phyloP scores from a whole-genome alignment of 1,140 invertebrate species.

The Gryon sp. region DNA sequence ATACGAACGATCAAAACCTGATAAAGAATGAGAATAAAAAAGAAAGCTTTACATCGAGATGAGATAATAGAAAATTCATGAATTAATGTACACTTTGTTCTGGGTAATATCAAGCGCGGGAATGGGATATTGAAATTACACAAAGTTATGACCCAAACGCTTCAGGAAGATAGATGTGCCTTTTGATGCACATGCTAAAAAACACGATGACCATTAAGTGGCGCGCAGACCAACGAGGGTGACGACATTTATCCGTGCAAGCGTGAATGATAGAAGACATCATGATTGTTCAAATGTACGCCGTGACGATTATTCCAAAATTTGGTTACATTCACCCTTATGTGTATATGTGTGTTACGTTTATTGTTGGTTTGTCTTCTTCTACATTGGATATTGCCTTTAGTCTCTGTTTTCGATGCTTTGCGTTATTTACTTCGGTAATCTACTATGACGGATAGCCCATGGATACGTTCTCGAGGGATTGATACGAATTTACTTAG shows the following conservation, averaged over 20 bases:
- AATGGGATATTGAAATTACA: constrained; percentile 51
- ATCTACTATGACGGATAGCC: constrained; percentile 60
- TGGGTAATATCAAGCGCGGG: constrained; percentile 14
- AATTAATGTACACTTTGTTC: constrained; percentile 56
- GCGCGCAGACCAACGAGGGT: constrained; percentile 29
- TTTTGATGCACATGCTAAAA: constrained; percentile 45
- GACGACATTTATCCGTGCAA: constrained; percentile 53
- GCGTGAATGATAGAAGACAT: constrained; percentile 62
- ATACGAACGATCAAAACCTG: constrained; percentile 5
- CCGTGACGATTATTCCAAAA: constrained; percentile 52
- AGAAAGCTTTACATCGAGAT: constrained; percentile 1
- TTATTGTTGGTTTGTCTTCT: constrained; percentile 20
- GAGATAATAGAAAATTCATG: constrained; percentile 54
- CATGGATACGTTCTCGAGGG: constrained; percentile 47
- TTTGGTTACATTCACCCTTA: constrained; percentile 52
- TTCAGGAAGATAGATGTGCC: constrained; percentile 49
- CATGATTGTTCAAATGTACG: constrained; percentile 47
- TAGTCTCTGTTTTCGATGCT: constrained; percentile 33
- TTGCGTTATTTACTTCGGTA: constrained; percentile 60
- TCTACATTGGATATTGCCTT: constrained; percentile 30
- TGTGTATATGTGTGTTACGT: constrained; percentile 1
- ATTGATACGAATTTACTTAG: constrained; percentile 64
- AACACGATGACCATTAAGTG: constrained; percentile 58
- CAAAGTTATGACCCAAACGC: constrained; percentile 43
- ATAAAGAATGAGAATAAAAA: no score